These are phyloP conservation scores for Pontoporia blainvillei DNA, from an alignment of 2,113 vertebrate genomes.

Conservation along the genomic window DNA sequence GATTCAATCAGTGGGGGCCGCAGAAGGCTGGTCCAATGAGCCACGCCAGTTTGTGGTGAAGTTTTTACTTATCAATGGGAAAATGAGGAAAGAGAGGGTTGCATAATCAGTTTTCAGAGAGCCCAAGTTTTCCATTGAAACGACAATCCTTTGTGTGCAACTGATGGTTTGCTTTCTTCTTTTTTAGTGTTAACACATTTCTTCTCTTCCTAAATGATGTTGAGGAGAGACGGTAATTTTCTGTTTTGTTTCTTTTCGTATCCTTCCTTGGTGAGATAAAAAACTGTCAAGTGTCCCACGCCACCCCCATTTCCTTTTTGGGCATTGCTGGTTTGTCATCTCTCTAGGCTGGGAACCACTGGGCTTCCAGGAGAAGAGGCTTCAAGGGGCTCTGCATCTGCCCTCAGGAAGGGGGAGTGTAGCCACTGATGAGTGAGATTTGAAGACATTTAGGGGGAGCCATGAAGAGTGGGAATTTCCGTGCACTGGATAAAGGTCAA, in stretches of 20 bases:
- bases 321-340: not conserved
- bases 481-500: not conserved
- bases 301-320: not conserved
- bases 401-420: no score
- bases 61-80: not conserved
- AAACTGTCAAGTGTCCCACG: not conserved
- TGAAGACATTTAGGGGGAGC: not conserved
- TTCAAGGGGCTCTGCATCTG: not conserved
- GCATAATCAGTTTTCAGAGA: not conserved
- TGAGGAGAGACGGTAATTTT: not conserved
- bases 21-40: not conserved
- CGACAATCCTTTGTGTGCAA: not conserved
- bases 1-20: not conserved
- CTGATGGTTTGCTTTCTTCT: not conserved
- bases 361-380: not conserved
- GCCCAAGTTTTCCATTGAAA: not conserved
- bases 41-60: not conserved
- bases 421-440: not conserved
- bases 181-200: not conserved
- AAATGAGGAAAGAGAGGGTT: not conserved
- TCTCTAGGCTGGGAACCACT: not conserved
- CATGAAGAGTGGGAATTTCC: not conserved
- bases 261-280: not conserved
- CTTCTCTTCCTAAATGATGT: not conserved
- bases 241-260: not conserved